A percentile compares a stretch with the other conserved stretches of the same genome.
Conservation (phyloP, 1,140 invertebrate species). For the Phenacoccus solenopsis region DNA sequence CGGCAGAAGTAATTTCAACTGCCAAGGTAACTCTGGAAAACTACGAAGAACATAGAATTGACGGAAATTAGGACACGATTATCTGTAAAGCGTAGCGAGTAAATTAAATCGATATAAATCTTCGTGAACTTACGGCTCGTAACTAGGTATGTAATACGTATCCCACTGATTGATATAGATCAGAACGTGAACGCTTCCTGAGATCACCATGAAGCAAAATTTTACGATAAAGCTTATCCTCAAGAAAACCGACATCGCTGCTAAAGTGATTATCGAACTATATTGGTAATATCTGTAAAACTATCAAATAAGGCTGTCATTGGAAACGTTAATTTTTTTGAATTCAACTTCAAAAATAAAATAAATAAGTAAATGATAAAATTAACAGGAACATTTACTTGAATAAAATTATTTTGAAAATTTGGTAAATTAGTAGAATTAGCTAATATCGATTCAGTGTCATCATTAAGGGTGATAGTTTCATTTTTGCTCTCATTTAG, state of each 20-base stretch:
- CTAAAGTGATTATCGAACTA: conserved; percentile 60
- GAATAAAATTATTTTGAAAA: too few species aligned
- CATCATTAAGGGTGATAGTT: too few species aligned
- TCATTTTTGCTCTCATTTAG: too few species aligned
- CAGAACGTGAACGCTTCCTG: conserved; percentile 47
- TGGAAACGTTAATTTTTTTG: too few species aligned
- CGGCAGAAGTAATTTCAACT: conserved; percentile 46
- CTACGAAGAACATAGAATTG: conserved; percentile 35
- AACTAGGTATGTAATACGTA: not conserved
- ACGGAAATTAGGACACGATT: too few species aligned
- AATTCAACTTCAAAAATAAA: too few species aligned
- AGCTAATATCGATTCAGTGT: too few species aligned
- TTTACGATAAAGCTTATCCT: conserved; percentile 72
- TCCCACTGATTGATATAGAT: conserved; percentile 35
- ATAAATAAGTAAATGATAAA: not conserved
- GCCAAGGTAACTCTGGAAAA: conserved; percentile 42
- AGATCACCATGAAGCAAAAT: conserved; percentile 56
- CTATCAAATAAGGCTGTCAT: too few species aligned
- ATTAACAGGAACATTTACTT: not conserved
- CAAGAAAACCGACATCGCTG: conserved; percentile 70
- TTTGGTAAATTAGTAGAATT: too few species aligned
- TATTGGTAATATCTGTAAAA: conserved; percentile 58
- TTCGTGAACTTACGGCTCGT: not conserved
- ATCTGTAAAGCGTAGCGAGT: not conserved
- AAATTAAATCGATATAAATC: too few species aligned